These are phyloP conservation scores for Dimorphilus gyrociliatus DNA, from an alignment of 2,888 invertebrate genomes.

Conservation along the genomic window DNA sequence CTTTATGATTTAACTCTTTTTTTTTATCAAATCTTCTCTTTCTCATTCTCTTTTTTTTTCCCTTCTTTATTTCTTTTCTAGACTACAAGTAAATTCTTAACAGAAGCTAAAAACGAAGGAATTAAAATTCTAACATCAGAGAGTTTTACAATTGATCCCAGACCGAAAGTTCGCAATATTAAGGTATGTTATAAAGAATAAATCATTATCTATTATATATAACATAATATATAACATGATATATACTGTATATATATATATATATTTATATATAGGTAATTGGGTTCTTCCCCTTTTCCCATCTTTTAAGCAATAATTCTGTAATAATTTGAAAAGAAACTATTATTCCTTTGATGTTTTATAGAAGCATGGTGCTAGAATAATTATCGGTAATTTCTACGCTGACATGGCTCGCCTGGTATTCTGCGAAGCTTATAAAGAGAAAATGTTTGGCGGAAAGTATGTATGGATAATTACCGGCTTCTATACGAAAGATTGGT, in stretches of 20 bases:
- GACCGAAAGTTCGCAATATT: conserved; percentile 78
- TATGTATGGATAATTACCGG: conserved; percentile 17
- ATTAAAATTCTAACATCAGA: conserved; percentile 16
- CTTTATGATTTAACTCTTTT: not conserved
- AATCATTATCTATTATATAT: not conserved
- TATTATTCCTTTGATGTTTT: conserved; percentile 3
- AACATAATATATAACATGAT: not conserved
- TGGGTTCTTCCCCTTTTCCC: too few species aligned
- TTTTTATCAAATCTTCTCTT: too few species aligned
- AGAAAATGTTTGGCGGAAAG: conserved; percentile 14
- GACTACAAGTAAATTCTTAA: conserved; percentile 87
- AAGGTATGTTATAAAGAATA: conserved; percentile 18
- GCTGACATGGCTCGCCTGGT: conserved; percentile 84
- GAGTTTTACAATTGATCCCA: conserved; percentile 44
- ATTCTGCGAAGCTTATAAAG: conserved; percentile 53
- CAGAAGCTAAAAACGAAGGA: conserved; percentile 23
- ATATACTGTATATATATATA: not conserved
- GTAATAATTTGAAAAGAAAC: too few species aligned
- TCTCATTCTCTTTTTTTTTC: too few species aligned
- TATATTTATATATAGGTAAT: too few species aligned
- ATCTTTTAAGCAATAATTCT: too few species aligned
- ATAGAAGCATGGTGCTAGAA: conserved; percentile 76
- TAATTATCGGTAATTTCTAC: conserved; percentile 89
- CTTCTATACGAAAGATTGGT: conserved; percentile 12
- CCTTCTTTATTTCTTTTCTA: too few species aligned